Conservation (phyloP, 2,113 vertebrate genomes). For the Xiphophorus couchianus region DNA sequence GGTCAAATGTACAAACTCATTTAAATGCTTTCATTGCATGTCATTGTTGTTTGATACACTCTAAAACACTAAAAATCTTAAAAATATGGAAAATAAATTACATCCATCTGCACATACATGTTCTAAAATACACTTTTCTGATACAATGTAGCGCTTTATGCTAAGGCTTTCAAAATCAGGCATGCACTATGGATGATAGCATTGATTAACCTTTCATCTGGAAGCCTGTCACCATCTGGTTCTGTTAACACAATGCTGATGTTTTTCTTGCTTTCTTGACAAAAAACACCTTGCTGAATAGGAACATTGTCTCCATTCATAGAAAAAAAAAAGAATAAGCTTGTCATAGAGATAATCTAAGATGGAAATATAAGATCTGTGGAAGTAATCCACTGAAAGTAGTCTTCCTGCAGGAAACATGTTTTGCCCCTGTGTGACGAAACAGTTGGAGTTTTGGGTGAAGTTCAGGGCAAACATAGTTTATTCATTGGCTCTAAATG, state of each 20-base stretch:
- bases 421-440: too few species aligned
- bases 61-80: too few species aligned
- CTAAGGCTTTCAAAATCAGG: background rate
- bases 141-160: background rate
- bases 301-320: too few species aligned
- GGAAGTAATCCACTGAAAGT: background rate
- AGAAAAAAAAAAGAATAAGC: too few species aligned
- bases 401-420: background rate
- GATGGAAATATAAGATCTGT: background rate
- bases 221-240: background rate
- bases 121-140: background rate
- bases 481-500: background rate
- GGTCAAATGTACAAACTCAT: background rate
- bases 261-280: too few species aligned
- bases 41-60: background rate
- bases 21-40: slow-evolving; percentile 5
- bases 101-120: too few species aligned
- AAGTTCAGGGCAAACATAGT: background rate
- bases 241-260: too few species aligned
- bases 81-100: too few species aligned
- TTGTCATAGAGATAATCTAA: background rate
- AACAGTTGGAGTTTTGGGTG: too few species aligned
- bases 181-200: background rate
- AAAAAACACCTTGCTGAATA: too few species aligned
- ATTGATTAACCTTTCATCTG: background rate